These are phyloP conservation scores for Athrips mouffetella DNA, from an alignment of 2,888 invertebrate genomes.

Conservation along the genomic window DNA sequence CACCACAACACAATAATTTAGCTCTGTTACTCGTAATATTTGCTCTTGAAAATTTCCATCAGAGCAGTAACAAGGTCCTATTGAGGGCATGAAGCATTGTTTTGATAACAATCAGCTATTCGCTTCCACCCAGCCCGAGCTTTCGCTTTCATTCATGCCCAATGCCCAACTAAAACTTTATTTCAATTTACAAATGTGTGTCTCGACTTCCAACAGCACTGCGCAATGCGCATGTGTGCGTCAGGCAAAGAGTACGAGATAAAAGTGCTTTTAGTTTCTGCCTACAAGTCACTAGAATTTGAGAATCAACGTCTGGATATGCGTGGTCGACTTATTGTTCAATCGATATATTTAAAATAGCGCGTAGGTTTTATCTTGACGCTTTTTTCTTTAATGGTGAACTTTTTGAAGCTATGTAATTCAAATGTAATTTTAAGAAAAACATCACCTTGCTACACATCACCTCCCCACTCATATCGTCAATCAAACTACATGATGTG, in stretches of 20 bases:
- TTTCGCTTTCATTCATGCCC: slow-evolving; percentile 74
- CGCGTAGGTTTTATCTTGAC: too few species aligned
- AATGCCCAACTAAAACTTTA: slow-evolving; percentile 76
- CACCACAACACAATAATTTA: too few species aligned
- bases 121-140: slow-evolving; percentile 36
- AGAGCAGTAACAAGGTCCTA: slow-evolving; percentile 1
- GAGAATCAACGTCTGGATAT: background rate
- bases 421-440: too few species aligned
- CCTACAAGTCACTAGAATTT: slow-evolving; percentile 16
- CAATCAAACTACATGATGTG: too few species aligned
- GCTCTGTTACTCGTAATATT: too few species aligned
- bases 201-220: slow-evolving; percentile 34
- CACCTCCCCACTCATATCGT: too few species aligned
- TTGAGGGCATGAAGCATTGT: slow-evolving; percentile 32
- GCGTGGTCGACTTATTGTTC: too few species aligned
- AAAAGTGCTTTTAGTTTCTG: slow-evolving; percentile 11
- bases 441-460: too few species aligned
- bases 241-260: slow-evolving; percentile 45
- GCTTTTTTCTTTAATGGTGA: too few species aligned
- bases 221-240: slow-evolving; percentile 67
- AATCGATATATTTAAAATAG: too few species aligned
- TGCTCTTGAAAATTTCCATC: background rate
- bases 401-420: too few species aligned
- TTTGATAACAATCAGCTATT: slow-evolving; percentile 62
- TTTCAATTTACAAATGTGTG: slow-evolving; percentile 72